Evolutionary conservation across 2,113 vertebrate genomes (phyloP).

Genomic region (Carettochelys insculpta): DNA sequence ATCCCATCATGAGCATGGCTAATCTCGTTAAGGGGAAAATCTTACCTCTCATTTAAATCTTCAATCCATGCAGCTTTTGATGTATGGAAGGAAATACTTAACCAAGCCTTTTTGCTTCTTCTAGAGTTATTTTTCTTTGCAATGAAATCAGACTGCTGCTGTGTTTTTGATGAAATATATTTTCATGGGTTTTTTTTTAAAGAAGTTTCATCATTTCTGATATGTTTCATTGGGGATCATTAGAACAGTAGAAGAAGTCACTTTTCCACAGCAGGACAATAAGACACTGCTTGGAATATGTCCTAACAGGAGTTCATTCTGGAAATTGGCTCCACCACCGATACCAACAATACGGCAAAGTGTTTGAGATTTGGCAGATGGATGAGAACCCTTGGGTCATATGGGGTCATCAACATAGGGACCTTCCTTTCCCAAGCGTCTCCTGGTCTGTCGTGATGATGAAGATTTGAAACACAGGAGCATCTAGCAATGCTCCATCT

Average conservation of each 20-base stretch:
- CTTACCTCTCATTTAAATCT: conserved; percentile 49
- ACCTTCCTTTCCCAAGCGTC: background rate
- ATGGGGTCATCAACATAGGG: background rate
- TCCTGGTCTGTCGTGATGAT: background rate
- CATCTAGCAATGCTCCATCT: background rate
- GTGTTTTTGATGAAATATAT: conserved; percentile 52
- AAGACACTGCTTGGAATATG: background rate
- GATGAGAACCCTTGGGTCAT: background rate
- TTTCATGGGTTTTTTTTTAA: conserved; percentile 30
- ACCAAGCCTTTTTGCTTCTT: conserved; percentile 56
- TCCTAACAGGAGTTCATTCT: background rate
- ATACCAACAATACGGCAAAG: background rate
- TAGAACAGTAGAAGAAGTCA: conserved; percentile 21
- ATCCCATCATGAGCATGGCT: conserved; percentile 37
- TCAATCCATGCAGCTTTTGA: conserved; percentile 47
- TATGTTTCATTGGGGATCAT: conserved; percentile 53
- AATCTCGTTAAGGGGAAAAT: conserved; percentile 61
- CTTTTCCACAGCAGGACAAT: background rate
- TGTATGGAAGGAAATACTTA: conserved; percentile 54
- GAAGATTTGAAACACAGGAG: background rate
- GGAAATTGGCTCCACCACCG: background rate
- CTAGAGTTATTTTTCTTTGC: conserved; percentile 58
- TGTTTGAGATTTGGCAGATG: background rate
- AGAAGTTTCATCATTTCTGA: conserved; percentile 41
- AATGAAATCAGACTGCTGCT: conserved; percentile 47